Conservation (phyloP, 23 tunicate species). For the Ciona savignyi region DNA sequence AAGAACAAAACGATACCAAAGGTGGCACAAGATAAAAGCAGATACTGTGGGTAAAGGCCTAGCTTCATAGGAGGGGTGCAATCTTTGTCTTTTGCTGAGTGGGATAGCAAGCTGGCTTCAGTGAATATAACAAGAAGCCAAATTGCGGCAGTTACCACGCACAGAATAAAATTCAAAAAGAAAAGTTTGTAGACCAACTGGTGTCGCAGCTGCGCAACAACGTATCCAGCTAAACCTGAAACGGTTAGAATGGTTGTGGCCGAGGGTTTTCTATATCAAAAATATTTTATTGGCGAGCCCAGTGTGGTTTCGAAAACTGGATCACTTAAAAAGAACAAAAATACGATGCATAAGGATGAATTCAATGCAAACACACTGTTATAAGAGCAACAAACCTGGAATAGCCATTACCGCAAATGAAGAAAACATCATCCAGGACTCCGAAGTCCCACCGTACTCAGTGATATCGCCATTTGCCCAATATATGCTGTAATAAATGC, state of each 20-base stretch:
- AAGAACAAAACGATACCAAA: constrained; percentile 7
- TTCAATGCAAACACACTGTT: not conserved
- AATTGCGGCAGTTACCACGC: not conserved
- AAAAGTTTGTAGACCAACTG: not conserved
- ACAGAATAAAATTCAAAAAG: not conserved
- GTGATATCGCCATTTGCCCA: constrained; percentile 1
- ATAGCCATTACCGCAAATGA: constrained; percentile 7
- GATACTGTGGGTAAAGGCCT: not conserved
- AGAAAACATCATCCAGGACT: not conserved
- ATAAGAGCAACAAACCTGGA: constrained; percentile 13
- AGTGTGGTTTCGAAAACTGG: not conserved
- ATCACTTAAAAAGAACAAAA: too few relatives aligned
- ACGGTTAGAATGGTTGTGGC: not conserved
- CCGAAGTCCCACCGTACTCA: not conserved
- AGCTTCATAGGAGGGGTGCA: not conserved
- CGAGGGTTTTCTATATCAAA: too few relatives aligned
- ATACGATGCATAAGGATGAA: too few relatives aligned
- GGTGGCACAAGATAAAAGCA: not conserved
- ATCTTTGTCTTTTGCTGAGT: not conserved
- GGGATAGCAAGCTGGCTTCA: not conserved
- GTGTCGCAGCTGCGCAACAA: not conserved
- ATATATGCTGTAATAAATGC: constrained; percentile 5
- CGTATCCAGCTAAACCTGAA: constrained; percentile 12
- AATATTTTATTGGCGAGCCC: not conserved
- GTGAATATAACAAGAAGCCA: constrained; percentile 5